phyloP scores from a whole-genome alignment of 2,113 vertebrate species.

The Sus scrofa region DNA sequence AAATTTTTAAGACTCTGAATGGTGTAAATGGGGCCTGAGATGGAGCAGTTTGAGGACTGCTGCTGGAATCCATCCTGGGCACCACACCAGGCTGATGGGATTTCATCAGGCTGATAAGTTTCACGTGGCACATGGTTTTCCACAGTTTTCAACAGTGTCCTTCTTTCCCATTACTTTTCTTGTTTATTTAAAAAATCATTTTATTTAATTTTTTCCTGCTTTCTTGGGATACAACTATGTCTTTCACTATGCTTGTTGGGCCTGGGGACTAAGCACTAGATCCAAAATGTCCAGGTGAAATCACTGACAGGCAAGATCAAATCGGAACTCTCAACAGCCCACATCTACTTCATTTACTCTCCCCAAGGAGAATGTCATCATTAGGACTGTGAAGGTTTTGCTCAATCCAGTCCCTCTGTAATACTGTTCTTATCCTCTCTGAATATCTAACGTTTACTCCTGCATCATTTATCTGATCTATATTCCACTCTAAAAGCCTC shows the following conservation, averaged over 20 bases:
- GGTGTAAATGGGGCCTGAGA: neutral
- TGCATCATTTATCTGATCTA: neutral
- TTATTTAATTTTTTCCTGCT: neutral
- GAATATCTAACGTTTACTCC: neutral
- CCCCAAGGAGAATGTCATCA: neutral
- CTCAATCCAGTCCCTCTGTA: neutral
- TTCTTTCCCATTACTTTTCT: neutral
- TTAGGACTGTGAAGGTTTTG: neutral
- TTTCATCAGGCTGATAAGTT: fast-evolving
- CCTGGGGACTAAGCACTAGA: neutral
- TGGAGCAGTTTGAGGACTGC: neutral
- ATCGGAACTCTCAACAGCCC: neutral
- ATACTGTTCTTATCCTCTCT: neutral
- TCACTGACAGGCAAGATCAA: neutral
- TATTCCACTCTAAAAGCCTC: neutral
- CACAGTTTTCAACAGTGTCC: fast-evolving
- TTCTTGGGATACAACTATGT: neutral
- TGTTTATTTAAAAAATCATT: neutral
- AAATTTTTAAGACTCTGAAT: neutral
- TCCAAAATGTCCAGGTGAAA: neutral
- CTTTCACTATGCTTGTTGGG: neutral
- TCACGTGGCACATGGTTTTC: neutral
- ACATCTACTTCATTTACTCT: neutral
- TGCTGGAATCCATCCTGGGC: fast-evolving
- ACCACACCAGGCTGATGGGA: neutral